Percentiles rank a stretch among this genome's conserved stretches.
These are phyloP conservation scores for Notocelia uddmanniana DNA, from an alignment of 2,888 invertebrate genomes.

Conservation along the genomic window DNA sequence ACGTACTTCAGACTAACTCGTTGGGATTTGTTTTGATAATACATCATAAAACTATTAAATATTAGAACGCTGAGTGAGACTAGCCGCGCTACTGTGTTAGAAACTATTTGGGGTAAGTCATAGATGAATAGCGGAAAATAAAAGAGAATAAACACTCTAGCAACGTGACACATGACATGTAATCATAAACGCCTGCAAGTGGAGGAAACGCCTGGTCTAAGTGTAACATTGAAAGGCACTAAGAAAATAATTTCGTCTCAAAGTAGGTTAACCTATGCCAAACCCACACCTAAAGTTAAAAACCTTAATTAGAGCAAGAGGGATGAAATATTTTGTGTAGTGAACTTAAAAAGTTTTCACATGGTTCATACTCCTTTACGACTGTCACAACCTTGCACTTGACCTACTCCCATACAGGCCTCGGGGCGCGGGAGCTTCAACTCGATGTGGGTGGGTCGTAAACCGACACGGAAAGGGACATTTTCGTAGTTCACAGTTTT, in stretches of 20 bases:
- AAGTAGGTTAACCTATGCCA: too few species aligned
- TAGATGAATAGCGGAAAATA: conserved; percentile 58
- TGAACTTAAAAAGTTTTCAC: neutral
- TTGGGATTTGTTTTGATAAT: conserved; percentile 86
- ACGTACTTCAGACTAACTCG: conserved; percentile 79
- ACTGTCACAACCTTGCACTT: conserved; percentile 29
- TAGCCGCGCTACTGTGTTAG: conserved; percentile 79
- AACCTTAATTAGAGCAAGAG: neutral
- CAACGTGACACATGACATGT: neutral
- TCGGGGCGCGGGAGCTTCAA: neutral
- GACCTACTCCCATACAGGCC: conserved; percentile 21
- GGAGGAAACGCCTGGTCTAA: neutral
- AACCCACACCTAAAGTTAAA: neutral
- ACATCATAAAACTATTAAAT: conserved; percentile 87
- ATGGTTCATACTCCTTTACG: neutral
- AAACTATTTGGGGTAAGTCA: conserved; percentile 61
- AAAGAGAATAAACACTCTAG: neutral
- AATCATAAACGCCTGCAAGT: neutral
- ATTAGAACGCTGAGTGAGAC: conserved; percentile 86
- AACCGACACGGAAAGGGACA: conserved; percentile 14
- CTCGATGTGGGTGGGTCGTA: conserved; percentile 3
- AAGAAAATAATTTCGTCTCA: too few species aligned
- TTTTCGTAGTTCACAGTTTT: conserved; percentile 6
- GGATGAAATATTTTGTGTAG: neutral
- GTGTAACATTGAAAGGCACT: too few species aligned